Percentiles rank a stretch among this genome's conserved stretches.
Conservation (phyloP, 2,113 vertebrate species). For the Thalassoma bifasciatum region DNA sequence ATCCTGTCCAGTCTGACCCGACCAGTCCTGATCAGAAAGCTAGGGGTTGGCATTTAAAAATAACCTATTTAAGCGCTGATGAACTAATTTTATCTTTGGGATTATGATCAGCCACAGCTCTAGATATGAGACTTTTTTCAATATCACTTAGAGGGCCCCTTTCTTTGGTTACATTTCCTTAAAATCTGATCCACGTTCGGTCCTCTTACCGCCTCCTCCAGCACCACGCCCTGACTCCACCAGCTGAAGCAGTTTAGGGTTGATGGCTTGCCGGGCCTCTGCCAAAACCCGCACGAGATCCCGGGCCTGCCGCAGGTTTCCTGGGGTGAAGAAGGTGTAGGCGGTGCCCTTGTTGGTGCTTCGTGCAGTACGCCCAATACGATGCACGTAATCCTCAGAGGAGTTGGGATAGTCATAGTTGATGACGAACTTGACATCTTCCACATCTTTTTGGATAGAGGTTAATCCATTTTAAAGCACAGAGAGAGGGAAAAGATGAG, state of each 20-base stretch:
- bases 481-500: constrained; percentile 14
- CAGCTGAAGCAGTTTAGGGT: constrained; percentile 96
- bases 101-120: too few relatives aligned
- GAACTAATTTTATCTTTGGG: too few relatives aligned
- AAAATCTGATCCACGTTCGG: neutral
- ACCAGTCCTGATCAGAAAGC: too few relatives aligned
- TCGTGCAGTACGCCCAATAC: constrained; percentile 96
- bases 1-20: too few relatives aligned
- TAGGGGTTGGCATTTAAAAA: too few relatives aligned
- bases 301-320: constrained; percentile 95
- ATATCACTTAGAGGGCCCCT: too few relatives aligned
- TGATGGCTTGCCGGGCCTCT: constrained; percentile 97
- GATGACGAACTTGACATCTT: constrained; percentile 99
- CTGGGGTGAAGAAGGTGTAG: constrained; percentile 99
- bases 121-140: too few relatives aligned
- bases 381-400: constrained; percentile 98
- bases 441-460: constrained; percentile 88
- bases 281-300: constrained; percentile 96
- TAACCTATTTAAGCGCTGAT: too few relatives aligned
- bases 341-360: constrained; percentile 99
- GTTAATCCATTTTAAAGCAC: constrained; percentile 21
- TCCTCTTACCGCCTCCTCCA: constrained; percentile 85
- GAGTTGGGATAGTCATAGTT: constrained; percentile 99
- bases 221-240: constrained; percentile 92
- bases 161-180: neutral